Base-by-base conservation (phyloP, 2,797 vertebrate species). In the Eleutherodactylus coqui region DNA sequence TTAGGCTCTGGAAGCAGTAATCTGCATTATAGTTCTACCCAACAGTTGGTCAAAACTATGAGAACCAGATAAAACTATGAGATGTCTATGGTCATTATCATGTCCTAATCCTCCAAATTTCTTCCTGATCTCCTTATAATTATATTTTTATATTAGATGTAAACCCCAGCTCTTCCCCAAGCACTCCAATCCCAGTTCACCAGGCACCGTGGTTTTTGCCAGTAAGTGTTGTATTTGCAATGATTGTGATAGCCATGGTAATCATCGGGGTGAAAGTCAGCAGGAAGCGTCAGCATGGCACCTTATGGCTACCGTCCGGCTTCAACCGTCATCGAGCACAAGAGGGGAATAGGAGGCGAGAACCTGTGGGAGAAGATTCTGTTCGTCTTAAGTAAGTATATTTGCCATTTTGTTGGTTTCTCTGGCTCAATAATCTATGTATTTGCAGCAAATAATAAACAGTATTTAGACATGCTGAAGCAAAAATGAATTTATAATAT, bases 291-390 rank as follows among this genome's bases (percentile, higher is more conserved):
- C 88, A 90, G 2, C 91, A 94, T 0, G 92, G 92, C 5, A 89
- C 89, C 2, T 90, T 94, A 62, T 94, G 93, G 92, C 89, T 94
- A 72, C 92, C 93, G 3, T 91, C 92, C 0, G 93, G 92, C 11
- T 94, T 94, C 83, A 85, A 79, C 32, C 79, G 85, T 13, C 85
- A 84, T 49, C 83, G 83, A 88, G 95, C 96, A 82, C 90, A 92
- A 0, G 94, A 95, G 51, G 95, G 89, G 7, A 90, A 92, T 88
- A 92, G 94, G 24, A 92, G 96, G 55, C 92, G 95, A 82, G 96
- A 97, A 19, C 97, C 97, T 0, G 92, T 97, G n/a, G 97, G 96
- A 7, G 95, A 98, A 91, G 97, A 98, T 5, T 94, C 96, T 83
- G 96, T 97, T 0, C 89, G 95, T 11, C 95, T 97, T 92, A 91